Conservation (phyloP, 1,140 invertebrate genomes). For the Steinernema khuongi region DNA sequence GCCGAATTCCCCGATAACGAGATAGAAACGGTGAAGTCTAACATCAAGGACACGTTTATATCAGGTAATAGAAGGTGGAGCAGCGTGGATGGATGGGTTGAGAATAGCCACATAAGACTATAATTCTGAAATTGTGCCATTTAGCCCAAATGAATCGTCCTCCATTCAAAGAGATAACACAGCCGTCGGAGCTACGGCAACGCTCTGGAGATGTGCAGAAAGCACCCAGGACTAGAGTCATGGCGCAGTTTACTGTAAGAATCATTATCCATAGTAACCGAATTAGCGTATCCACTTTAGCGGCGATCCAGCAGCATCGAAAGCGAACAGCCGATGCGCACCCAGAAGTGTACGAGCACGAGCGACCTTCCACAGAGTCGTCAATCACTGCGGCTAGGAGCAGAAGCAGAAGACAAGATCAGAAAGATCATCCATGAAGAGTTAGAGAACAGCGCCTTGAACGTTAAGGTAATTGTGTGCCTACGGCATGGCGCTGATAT, state of each 20-base stretch:
- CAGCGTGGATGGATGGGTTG: too few relatives aligned
- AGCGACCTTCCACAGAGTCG: slow-evolving; percentile 31
- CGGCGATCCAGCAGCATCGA: slow-evolving; percentile 43
- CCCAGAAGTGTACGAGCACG: slow-evolving; percentile 42
- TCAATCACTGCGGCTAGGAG: not conserved
- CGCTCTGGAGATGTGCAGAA: not conserved
- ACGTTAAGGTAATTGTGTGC: not conserved
- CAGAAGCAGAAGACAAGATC: slow-evolving; percentile 20
- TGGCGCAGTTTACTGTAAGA: not conserved
- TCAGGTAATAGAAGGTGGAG: slow-evolving; percentile 22
- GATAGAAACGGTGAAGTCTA: slow-evolving; percentile 17
- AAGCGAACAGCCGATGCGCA: not conserved
- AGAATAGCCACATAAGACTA: too few relatives aligned
- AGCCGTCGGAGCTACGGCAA: not conserved
- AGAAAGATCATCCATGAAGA: slow-evolving; percentile 22
- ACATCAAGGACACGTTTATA: slow-evolving; percentile 45
- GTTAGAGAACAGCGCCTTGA: not conserved
- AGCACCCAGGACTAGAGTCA: not conserved
- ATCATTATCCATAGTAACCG: not conserved
- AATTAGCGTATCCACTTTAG: slow-evolving; percentile 24
- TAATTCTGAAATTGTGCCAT: too few relatives aligned
- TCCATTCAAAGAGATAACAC: not conserved
- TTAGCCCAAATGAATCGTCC: not conserved
- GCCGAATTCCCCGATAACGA: slow-evolving; percentile 35
- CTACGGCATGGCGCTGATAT: too few relatives aligned